phyloP scores from a whole-genome alignment of 2,888 invertebrate genomes.

The Tipula helvola region DNA sequence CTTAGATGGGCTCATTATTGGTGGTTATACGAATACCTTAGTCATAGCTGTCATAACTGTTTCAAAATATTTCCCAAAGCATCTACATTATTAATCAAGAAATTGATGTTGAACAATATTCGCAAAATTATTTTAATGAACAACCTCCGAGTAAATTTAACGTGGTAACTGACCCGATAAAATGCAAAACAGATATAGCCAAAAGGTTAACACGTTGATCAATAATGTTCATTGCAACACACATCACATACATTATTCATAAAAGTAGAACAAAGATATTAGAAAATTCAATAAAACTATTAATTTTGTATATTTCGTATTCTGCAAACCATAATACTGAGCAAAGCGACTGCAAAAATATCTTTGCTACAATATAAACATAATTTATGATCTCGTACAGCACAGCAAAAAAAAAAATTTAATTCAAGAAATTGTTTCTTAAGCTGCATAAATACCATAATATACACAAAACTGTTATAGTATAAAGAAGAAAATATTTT shows the following conservation, averaged over 20 bases:
- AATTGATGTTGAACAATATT: too few species aligned
- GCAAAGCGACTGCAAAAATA: not conserved
- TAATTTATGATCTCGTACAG: not conserved
- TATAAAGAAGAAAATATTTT: not conserved
- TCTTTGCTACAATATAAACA: not conserved
- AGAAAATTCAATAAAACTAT: not conserved
- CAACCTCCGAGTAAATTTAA: too few species aligned
- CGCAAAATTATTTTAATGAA: too few species aligned
- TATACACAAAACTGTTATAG: not conserved
- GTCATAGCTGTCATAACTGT: too few species aligned
- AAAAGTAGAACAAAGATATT: not conserved
- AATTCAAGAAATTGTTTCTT: constrained; percentile 4
- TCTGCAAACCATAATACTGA: not conserved
- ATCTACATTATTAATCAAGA: too few species aligned
- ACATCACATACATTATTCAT: not conserved
- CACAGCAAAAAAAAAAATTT: not conserved
- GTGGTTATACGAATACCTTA: too few species aligned
- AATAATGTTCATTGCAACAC: not conserved
- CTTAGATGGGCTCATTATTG: too few species aligned
- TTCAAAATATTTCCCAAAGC: too few species aligned
- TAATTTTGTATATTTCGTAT: not conserved
- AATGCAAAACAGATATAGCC: too few species aligned
- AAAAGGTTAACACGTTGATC: not conserved
- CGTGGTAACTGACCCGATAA: too few species aligned
- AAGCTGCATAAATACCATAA: not conserved